A percentile compares a stretch with the other conserved stretches of the same genome.
These are phyloP conservation scores for Phrynosoma platyrhinos DNA, from an alignment of 2,113 vertebrate species.

Conservation along the genomic window DNA sequence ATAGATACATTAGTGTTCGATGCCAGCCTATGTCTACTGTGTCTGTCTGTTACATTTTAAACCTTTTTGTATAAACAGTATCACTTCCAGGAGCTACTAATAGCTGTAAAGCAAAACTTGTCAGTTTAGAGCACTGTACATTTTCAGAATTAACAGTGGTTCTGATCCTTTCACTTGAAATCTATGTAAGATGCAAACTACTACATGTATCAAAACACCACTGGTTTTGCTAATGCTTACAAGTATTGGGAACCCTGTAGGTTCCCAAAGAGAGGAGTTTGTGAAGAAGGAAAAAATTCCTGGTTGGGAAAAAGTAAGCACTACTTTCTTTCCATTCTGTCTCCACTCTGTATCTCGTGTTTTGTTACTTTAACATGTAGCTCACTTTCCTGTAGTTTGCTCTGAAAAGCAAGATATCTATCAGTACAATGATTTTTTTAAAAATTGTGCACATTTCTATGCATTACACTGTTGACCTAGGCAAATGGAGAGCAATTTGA, in stretches of 20 bases:
- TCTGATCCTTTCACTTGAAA: neutral
- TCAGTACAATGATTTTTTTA: neutral
- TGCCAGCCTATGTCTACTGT: slow-evolving; percentile 20
- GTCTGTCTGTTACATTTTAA: slow-evolving; percentile 1
- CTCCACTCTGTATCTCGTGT: neutral
- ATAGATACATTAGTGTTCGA: neutral
- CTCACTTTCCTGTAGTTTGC: neutral
- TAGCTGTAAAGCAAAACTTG: neutral
- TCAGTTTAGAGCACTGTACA: neutral
- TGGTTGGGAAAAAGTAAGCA: slow-evolving; percentile 39
- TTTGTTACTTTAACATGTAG: neutral
- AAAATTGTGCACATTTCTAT: neutral
- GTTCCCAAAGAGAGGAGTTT: neutral
- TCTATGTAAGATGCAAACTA: neutral
- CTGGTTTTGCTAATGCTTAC: neutral
- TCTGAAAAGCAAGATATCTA: neutral
- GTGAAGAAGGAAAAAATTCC: slow-evolving; percentile 16
- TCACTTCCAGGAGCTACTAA: neutral
- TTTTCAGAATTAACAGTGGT: neutral
- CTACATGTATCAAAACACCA: neutral
- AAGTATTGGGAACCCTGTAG: neutral
- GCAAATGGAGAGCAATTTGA: slow-evolving; percentile 30
- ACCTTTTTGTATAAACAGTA: neutral
- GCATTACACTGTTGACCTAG: neutral
- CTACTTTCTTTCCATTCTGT: neutral